These are phyloP conservation scores for Busseola fusca DNA, from an alignment of 2,888 invertebrate genomes.

Conservation along the genomic window DNA sequence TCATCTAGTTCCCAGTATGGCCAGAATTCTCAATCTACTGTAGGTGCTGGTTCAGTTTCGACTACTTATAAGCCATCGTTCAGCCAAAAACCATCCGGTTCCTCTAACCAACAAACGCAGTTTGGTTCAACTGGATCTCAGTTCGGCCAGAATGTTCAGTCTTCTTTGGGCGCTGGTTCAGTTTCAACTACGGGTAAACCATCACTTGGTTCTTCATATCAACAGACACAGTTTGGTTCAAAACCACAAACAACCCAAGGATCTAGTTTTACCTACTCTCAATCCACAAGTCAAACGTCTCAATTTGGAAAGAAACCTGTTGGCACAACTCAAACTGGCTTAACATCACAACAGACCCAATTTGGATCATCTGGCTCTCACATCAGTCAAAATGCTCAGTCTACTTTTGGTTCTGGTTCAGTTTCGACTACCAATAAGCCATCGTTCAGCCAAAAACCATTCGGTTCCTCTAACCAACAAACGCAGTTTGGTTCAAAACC, in stretches of 20 bases:
- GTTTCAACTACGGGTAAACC: constrained; percentile 8
- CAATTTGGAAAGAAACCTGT: constrained; percentile 32
- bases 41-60: not conserved
- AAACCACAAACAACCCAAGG: constrained; percentile 24
- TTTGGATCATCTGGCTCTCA: constrained; percentile 8
- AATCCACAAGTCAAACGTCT: constrained; percentile 18
- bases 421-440: constrained; percentile 18
- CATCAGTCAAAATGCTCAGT: constrained; percentile 15
- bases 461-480: constrained; percentile 6
- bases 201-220: not conserved
- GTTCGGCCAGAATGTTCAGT: constrained; percentile 10
- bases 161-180: not conserved
- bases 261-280: constrained; percentile 31
- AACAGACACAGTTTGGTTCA: not conserved
- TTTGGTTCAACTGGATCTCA: constrained; percentile 7
- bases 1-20: constrained; percentile 13
- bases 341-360: constrained; percentile 39
- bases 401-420: not conserved
- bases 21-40: not conserved
- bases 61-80: not conserved
- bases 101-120: not conserved
- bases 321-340: constrained; percentile 7
- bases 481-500: constrained; percentile 17
- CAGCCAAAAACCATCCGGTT: constrained; percentile 1
- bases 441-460: not conserved